Evolutionary conservation across 2,888 invertebrate species (phyloP), one percentile per base, ranked within the genome.

Genomic region (Diadromus collaris): DNA sequence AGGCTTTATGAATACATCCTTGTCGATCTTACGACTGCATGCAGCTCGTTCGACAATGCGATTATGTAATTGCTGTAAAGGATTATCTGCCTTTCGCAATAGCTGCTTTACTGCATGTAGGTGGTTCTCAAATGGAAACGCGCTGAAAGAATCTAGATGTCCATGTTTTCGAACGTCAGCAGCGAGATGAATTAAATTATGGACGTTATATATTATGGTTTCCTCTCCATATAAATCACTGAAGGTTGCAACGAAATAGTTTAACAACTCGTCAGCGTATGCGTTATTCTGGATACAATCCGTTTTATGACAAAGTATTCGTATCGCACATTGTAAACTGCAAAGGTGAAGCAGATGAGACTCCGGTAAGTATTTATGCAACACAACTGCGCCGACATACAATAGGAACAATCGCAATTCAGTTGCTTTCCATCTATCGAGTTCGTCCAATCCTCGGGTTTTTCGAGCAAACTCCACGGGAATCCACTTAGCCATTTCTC

Each of bases 341-440:
- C 83, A 44, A 73, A 87, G 85, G 70, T 86, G 69, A 6, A 73
- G 10, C 27, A 83, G 83, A n/a, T n/a, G n/a, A n/a, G n/a, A n/a
- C 32, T 78, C 27, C 32, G 68, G 76, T 56, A 83, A 80, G n/a
- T n/a, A n/a, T n/a, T n/a, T n/a, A n/a, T n/a, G n/a, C n/a, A n/a
- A n/a, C n/a, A n/a, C n/a, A 16, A 87, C 72, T n/a, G 83, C 84
- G 10, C 86, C 86, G 16, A 82, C 82, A 67, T 87, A 86, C 32
- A 87, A 64, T 1, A 87, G 54, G 70, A 87, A 81, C 9, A 78
- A 78, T 46, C 86, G 34, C 51, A 83, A 85, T 74, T 88, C 87
- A 16, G 85, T 85, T n/a, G 84, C 86, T 67, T 88, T 88, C 82
- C 85, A 88, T n/a, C 83, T 61, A 7, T 83, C 81, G 41, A 71